Conservation (phyloP, 2,113 vertebrate genomes). For the Menidia beryllina region DNA sequence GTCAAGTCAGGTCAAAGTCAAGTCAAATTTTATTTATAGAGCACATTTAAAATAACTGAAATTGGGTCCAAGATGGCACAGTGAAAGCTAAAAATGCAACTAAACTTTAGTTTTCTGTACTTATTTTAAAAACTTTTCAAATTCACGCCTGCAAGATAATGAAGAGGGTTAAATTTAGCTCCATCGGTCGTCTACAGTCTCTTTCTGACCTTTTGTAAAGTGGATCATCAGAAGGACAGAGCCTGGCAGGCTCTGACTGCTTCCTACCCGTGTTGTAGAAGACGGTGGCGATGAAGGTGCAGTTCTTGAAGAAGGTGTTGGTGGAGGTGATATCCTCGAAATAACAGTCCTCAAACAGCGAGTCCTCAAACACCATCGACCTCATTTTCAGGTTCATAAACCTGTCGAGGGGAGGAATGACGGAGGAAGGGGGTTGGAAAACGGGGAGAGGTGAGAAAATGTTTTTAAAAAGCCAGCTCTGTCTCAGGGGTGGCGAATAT, state of each 20-base stretch:
- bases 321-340: conserved; percentile 97
- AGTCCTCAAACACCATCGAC: conserved; percentile 95
- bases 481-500: neutral
- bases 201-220: neutral
- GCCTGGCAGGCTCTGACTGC: no score
- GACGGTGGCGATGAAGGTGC: conserved; percentile 93
- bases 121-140: no score
- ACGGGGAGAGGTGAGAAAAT: neutral
- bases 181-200: no score
- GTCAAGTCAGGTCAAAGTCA: no score
- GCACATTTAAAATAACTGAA: no score
- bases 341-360: conserved; percentile 95
- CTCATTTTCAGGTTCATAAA: conserved; percentile 95
- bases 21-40: no score
- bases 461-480: neutral
- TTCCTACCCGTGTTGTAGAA: conserved; percentile 95
- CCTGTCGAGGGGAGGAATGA: conserved; percentile 69
- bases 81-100: no score
- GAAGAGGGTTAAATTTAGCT: no score
- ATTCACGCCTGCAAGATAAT: no score
- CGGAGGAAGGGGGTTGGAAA: neutral
- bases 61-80: no score
- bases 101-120: no score
- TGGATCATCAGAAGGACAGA: no score
- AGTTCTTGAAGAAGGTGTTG: conserved; percentile 98